Evolutionary conservation across 2,797 vertebrate species (phyloP), one percentile per base, ranked within the genome.

Genomic region (Carduelis carduelis): DNA sequence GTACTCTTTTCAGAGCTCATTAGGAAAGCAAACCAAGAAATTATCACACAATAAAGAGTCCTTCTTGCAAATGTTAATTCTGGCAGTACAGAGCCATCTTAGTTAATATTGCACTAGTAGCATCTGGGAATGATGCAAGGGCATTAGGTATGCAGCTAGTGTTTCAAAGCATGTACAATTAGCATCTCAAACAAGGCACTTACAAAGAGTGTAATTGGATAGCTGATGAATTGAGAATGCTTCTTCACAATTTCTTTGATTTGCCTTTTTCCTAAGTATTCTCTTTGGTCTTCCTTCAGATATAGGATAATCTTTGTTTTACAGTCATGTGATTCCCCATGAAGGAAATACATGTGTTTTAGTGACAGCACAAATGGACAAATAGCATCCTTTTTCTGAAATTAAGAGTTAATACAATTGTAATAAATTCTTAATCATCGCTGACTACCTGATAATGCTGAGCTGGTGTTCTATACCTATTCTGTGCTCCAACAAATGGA

Each of bases 181-280:
- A 89, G 95, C 91, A 95, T 92, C 94, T 92, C 87, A 92, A 82
- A 91, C 87, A 77, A 91, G 87, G 64, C 87, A 96, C 98, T 98
- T 98, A 98, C 98, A 94, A 95, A 98, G 87, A 98, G 96, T 82
- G 98, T 98, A 78, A 99, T 98, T 32, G 98, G 98, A 92, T 98
- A 98, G 81, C 98, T 98, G 81, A 99, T 99, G 96, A 99, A 98
- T 98, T 99, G 98, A 27, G 98, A 99, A 97, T 98, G 98, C 90
- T 98, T 98, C 97, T 98, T 98, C 68, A 98, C 98, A 86, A 98
- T 97, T 96, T 98, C 98, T 96, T 99, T 98, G 63, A 98, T 83
- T 32, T 98, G 98, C 76, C 97, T 98, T 96, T 98, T 98, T 88
- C 98, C 98, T 35, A 98, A 96, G 92, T 98, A 98, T 77, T 98